Percentiles rank a stretch among this genome's conserved stretches.
phyloP scores from a whole-genome alignment of 1,140 invertebrate genomes.

The Magallana angulata region DNA sequence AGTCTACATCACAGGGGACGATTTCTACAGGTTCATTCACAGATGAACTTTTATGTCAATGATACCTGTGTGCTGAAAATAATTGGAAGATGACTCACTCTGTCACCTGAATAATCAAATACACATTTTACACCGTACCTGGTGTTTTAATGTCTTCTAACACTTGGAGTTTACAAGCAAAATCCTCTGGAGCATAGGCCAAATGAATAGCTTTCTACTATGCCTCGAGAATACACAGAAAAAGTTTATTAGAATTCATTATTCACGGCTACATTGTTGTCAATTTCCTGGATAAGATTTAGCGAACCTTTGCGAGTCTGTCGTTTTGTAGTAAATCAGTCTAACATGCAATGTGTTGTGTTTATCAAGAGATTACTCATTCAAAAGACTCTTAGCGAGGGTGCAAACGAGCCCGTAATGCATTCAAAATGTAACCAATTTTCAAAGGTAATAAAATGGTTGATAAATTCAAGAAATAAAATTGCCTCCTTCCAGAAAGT shows the following conservation, averaged over 20 bases:
- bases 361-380: background rate
- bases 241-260: constrained; percentile 8
- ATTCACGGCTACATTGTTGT: background rate
- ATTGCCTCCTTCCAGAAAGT: background rate
- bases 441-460: background rate
- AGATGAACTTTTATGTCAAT: constrained; percentile 32
- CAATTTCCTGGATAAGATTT: background rate
- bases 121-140: constrained; percentile 13
- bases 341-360: background rate
- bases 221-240: background rate
- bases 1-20: background rate
- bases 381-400: background rate
- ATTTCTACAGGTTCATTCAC: constrained; percentile 34
- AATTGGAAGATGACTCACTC: constrained; percentile 27
- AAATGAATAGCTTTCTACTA: constrained; percentile 9
- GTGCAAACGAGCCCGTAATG: background rate
- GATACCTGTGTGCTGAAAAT: background rate
- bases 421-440: constrained; percentile 3
- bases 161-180: background rate
- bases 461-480: background rate
- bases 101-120: constrained; percentile 33
- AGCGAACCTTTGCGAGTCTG: background rate
- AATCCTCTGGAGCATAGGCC: background rate
- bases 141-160: constrained; percentile 25
- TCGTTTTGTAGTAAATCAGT: background rate